These are phyloP conservation scores for Agriopis aurantiaria DNA, from an alignment of 2,888 invertebrate genomes.

Conservation along the genomic window DNA sequence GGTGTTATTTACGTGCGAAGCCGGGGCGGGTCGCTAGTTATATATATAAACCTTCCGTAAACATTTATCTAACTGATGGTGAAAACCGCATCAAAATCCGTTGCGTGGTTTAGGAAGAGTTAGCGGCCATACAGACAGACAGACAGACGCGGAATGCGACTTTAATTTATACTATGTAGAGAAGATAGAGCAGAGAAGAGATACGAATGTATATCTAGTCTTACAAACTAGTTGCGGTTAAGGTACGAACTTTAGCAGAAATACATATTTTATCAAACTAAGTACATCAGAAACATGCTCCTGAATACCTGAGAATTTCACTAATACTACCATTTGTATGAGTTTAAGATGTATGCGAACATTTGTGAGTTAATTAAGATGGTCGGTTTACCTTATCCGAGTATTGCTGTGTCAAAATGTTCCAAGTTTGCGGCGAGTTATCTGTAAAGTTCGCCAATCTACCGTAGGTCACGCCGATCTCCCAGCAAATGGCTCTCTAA, in stretches of 20 bases:
- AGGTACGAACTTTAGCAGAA: background rate
- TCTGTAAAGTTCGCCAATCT: conserved; percentile 82
- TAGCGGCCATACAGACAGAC: too few relatives aligned
- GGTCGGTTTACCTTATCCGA: conserved; percentile 82
- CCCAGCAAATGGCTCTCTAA: conserved; percentile 80
- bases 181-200: too few relatives aligned
- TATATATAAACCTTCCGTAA: too few relatives aligned
- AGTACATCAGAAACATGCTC: conserved; percentile 12
- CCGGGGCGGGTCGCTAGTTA: too few relatives aligned
- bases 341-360: conserved; percentile 65
- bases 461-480: conserved; percentile 80
- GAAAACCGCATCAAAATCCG: too few relatives aligned
- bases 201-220: too few relatives aligned
- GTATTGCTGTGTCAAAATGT: conserved; percentile 83
- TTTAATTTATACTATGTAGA: too few relatives aligned
- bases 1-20: too few relatives aligned
- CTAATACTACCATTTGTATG: conserved; percentile 61
- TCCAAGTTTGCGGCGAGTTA: conserved; percentile 81
- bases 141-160: too few relatives aligned
- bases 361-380: conserved; percentile 79
- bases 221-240: background rate
- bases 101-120: too few relatives aligned
- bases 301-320: conserved; percentile 47
- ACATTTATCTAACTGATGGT: too few relatives aligned
- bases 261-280: background rate